Evolutionary conservation across 2,797 vertebrate species (phyloP).

Genomic region (Diglossa cyanea): DNA sequence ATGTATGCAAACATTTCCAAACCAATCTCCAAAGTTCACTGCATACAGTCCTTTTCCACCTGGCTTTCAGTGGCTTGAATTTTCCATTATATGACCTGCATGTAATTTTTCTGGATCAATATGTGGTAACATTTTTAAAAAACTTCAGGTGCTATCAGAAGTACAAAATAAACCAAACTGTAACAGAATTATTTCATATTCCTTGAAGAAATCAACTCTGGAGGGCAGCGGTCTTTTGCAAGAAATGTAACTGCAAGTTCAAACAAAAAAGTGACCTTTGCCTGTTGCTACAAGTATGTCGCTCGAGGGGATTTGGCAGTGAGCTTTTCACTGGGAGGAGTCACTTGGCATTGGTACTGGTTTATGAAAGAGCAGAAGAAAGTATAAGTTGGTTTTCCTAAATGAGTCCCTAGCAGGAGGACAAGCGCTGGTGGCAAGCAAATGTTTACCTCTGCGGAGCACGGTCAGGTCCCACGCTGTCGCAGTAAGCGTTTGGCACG

Average conservation of each 20-base stretch:
- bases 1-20: background rate
- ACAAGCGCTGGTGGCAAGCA: background rate
- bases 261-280: slow-evolving; percentile 57
- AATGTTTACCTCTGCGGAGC: slow-evolving; percentile 58
- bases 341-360: background rate
- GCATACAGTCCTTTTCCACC: background rate
- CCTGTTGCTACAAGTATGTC: slow-evolving; percentile 46
- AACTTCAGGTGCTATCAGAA: background rate
- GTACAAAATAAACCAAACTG: background rate
- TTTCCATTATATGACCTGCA: background rate
- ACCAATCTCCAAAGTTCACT: background rate
- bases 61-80: background rate
- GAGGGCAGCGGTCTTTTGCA: slow-evolving; percentile 26
- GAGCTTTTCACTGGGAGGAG: slow-evolving; percentile 35
- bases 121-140: background rate
- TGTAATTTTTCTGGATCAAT: background rate
- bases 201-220: background rate
- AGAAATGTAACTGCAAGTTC: slow-evolving; percentile 37
- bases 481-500: background rate
- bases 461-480: background rate
- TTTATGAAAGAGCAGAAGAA: slow-evolving; percentile 36
- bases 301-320: slow-evolving; percentile 39
- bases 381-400: background rate
- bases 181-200: background rate
- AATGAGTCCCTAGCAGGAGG: background rate